Evolutionary conservation across 2,888 invertebrate species (phyloP).

Genomic region (Hartigia nigra): DNA sequence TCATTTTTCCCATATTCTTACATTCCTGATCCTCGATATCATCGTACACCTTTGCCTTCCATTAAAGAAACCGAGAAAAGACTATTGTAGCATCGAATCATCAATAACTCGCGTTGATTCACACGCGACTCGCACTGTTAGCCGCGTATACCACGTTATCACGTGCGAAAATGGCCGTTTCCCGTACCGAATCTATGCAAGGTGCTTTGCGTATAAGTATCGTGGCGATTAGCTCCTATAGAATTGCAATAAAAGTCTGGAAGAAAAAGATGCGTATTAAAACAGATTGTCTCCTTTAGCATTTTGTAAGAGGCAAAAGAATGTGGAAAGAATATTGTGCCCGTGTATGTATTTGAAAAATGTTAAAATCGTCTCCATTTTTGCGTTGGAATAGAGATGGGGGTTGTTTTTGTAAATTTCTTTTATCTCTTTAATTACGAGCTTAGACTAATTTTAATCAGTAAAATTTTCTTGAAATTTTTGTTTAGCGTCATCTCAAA

Average conservation of each 20-base stretch:
- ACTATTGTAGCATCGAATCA: neutral
- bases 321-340: neutral
- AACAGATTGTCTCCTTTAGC: neutral
- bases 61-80: neutral
- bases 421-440: neutral
- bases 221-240: neutral
- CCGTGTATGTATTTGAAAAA: neutral
- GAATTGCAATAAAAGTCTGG: neutral
- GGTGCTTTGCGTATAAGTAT: neutral
- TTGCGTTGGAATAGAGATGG: neutral
- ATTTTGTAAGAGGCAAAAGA: too few relatives aligned
- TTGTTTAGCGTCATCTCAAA: neutral
- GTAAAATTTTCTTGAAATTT: neutral
- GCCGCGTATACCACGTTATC: neutral
- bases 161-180: constrained; percentile 9
- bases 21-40: neutral
- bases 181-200: constrained; percentile 13
- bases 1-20: neutral
- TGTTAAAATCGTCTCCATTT: neutral
- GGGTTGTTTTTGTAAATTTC: neutral
- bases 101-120: neutral
- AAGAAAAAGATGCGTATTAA: neutral
- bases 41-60: neutral
- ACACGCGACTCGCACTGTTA: neutral
- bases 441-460: neutral